Base-by-base conservation (phyloP, 2,113 vertebrate species). In the Coryphaenoides rupestris region DNA sequence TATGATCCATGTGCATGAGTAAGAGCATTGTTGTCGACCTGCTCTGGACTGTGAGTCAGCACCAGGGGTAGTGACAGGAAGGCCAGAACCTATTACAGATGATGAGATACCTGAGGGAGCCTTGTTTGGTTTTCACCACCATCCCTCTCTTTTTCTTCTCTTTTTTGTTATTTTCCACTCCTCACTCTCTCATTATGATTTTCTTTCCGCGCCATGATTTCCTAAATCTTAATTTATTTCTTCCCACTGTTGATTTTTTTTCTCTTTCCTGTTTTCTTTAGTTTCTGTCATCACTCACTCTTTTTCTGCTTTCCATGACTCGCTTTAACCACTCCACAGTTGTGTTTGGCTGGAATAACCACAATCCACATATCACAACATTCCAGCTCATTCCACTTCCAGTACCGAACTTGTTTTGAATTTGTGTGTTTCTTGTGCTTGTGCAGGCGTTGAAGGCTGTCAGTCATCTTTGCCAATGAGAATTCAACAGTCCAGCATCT, bases 301-400 rank as follows among this genome's bases (percentile, higher is more conserved):
- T 3, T 19, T 65, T 17, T 55, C 21, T 45, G 17, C 59, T 19
- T 68, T 1, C 59, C 58, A 56, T 74, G 22, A 26, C 53, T 65
- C 28, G 70, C 68, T 56, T 46, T 10, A 67, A 61, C 60, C 60
- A 56, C 60, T 69, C 65, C 68, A 28, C 65, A 67, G 73, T 82
- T 76, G 28, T 58, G 49, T 72, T 65, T 75, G 72, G 69, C 79
- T 57, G 60, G 63, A 66, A 21, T 3, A 17, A 71, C 86, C 83
- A 70, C 79, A 84, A 72, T 78, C 66, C 74, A 78, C 68, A 76
- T 72, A 75, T 79, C 72, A 73, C 58, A 66, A 61, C 76, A 79
- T 83, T 84, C 72, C 70, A 68, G 53, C 33, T 24, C n/a, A 21
- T 66, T 64, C 55, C 47, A 1, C 66, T 61, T 64, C 66, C 19